Evolutionary conservation across 2,888 invertebrate species (phyloP), one percentile per base, ranked within the genome.

Genomic region (Omphaloscelis lunosa): DNA sequence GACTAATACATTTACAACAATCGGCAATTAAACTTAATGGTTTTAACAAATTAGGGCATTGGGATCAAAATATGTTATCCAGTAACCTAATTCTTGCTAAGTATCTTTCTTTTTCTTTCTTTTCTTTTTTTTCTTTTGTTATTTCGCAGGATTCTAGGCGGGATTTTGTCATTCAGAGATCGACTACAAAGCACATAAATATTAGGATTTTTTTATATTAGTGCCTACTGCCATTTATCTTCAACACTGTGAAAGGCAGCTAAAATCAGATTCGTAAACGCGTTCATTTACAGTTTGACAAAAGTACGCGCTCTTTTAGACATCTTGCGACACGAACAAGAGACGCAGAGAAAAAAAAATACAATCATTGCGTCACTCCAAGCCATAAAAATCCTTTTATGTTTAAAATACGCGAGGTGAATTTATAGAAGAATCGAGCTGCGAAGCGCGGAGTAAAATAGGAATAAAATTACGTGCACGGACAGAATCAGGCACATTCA

Each of bases 301-400:
- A 71, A 79, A 39, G 15, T 66, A 66, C 56, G 34, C 39, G 51
- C 12, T 51, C 12, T 59, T 51, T 61, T 72, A 72, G 29, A 59
- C 41, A 45, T 74, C 65, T 65, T 74, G 63, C 39, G 27, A 59
- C 48, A 62, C n/a, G 3, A 39, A 59, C 59, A 59, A 59, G 12
- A 45, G 41, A 34, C 11, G 59, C 61, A 66, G 39, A 72, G 27
- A 48, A 70, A 66, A 77, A 77, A 68, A 70, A 70, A 71, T 61
- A 61, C 69, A 72, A 69, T 27, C 45, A 76, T 79, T 88, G 70
- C 78, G 74, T 75, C 78, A 79, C 71, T 39, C 20, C 0, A 56
- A 68, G 77, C 68, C 45, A 76, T 80, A 80, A 84, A 83, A 88
- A 70, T 69, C 77, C 65, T 84, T 80, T 80, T 76, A 86, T 83